Evolutionary conservation across 2,113 vertebrate genomes (phyloP).

Genomic region (Dinomys branickii): DNA sequence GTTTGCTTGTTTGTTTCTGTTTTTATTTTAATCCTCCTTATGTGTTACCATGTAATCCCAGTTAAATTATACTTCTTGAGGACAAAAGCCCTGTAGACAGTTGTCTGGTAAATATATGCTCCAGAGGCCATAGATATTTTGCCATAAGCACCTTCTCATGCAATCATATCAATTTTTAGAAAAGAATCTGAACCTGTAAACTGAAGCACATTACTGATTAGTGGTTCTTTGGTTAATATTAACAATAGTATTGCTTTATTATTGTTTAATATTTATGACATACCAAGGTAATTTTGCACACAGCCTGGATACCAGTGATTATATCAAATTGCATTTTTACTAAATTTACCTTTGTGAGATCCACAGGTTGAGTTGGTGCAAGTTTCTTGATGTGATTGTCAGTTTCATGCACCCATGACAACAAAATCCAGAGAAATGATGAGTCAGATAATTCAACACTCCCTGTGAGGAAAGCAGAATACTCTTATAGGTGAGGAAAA

Average conservation of each 20-base stretch:
- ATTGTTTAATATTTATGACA: neutral
- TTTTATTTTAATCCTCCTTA: neutral
- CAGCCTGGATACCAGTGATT: neutral
- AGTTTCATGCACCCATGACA: neutral
- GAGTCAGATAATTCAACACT: neutral
- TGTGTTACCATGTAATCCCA: neutral
- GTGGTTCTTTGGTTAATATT: neutral
- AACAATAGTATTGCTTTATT: neutral
- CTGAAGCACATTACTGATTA: neutral
- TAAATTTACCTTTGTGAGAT: constrained; percentile 4
- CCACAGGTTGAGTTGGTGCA: neutral
- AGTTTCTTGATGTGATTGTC: neutral
- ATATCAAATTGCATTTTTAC: neutral
- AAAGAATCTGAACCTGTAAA: neutral
- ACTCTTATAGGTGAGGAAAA: neutral
- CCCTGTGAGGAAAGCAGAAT: neutral
- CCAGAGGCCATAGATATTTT: neutral
- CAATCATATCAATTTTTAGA: neutral
- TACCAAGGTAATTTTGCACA: neutral
- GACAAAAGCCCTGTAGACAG: neutral
- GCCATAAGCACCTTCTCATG: neutral
- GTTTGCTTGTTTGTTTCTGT: neutral
- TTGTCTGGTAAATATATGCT: neutral
- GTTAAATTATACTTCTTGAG: neutral
- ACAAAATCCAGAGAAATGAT: neutral